Evolutionary conservation across 2,888 invertebrate species (phyloP).

Genomic region (Anthophora plumipes): DNA sequence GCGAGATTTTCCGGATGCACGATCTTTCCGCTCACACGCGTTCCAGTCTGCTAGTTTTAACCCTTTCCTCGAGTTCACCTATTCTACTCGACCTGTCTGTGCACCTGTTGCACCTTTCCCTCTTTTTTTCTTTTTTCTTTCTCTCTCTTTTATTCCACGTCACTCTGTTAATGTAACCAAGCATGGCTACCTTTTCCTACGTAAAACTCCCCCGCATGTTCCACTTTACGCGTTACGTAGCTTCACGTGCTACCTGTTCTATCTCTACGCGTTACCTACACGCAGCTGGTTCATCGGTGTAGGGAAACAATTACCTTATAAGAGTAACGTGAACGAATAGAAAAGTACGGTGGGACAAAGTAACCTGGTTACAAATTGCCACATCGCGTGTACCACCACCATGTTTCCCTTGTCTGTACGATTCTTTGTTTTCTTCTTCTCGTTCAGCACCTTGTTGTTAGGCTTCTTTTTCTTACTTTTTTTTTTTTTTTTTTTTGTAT

Average conservation of each 20-base stretch:
- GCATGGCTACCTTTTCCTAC: conserved; percentile 18
- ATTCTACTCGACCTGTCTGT: conserved; percentile 21
- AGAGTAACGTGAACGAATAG: conserved; percentile 44
- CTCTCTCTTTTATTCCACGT: too few species aligned
- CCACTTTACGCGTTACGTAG: too few species aligned
- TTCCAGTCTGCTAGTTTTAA: conserved; percentile 31
- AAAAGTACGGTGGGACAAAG: conserved; percentile 12
- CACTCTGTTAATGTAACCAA: not conserved
- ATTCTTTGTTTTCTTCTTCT: too few species aligned
- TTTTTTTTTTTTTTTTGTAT: too few species aligned
- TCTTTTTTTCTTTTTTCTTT: too few species aligned
- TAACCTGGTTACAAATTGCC: conserved; percentile 76
- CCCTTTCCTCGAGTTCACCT: conserved; percentile 32
- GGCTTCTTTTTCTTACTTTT: not conserved
- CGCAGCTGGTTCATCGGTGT: not conserved
- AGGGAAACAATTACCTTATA: conserved; percentile 21
- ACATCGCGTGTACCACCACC: conserved; percentile 73
- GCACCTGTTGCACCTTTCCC: conserved; percentile 66
- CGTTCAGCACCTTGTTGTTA: conserved; percentile 18
- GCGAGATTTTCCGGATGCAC: conserved; percentile 64
- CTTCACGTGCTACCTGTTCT: too few species aligned
- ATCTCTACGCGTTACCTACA: too few species aligned
- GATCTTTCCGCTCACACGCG: conserved; percentile 68
- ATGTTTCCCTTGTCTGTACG: not conserved
- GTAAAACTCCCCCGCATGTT: too few species aligned